Percentiles rank a stretch among this genome's conserved stretches.
Conservation (phyloP, 2,113 vertebrate species). For the Scophthalmus maximus region DNA sequence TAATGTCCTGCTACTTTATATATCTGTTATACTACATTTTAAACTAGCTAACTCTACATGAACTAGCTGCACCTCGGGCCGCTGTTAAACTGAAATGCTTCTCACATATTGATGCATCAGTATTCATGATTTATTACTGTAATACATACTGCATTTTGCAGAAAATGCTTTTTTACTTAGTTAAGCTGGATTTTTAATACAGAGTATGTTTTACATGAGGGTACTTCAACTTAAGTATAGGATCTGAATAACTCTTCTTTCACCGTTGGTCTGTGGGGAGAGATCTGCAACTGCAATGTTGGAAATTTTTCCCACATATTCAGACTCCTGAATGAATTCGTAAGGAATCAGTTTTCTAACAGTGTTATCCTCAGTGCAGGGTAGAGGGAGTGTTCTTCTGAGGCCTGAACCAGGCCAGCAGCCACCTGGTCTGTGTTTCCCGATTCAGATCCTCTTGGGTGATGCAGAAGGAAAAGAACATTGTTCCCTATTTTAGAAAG, state of each 20-base stretch:
- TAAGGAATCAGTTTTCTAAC: not conserved
- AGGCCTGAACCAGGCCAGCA: conserved; percentile 40
- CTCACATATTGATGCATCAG: no score
- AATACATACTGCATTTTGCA: not conserved
- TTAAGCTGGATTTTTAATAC: no score
- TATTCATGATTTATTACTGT: no score
- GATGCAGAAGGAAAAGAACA: conserved; percentile 18
- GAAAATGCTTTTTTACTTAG: not conserved
- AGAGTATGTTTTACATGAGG: no score
- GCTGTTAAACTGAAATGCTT: no score
- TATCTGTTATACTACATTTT: no score
- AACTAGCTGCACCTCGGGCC: no score
- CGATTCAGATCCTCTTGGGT: conserved; percentile 4
- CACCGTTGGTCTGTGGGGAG: not conserved
- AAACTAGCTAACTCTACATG: no score
- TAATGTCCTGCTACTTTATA: no score
- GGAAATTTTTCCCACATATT: not conserved
- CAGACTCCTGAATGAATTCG: not conserved
- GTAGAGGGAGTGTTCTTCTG: conserved; percentile 5
- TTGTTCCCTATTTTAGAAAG: conserved; percentile 13
- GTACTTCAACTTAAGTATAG: no score
- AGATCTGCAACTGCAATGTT: not conserved
- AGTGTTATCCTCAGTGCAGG: not conserved
- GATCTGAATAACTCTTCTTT: not conserved
- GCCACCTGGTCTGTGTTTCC: conserved; percentile 34